A percentile compares a stretch with the other conserved stretches of the same genome.
These are phyloP conservation scores for Drosophila littoralis DNA, from an alignment of 1,140 invertebrate species.

Conservation along the genomic window DNA sequence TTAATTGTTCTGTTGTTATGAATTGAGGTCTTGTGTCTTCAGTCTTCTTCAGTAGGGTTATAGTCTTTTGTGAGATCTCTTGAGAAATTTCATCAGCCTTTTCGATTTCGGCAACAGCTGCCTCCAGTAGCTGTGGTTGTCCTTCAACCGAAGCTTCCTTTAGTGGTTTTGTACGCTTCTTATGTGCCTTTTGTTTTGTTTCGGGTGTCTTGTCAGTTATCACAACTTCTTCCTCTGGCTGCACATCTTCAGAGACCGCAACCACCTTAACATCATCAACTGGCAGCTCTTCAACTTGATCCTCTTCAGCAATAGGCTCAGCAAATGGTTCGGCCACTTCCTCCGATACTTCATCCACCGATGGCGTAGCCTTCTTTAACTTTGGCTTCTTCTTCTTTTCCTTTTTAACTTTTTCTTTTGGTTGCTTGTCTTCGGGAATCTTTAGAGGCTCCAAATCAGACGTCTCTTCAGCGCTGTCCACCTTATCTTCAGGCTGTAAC, in stretches of 20 bases:
- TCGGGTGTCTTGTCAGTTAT: conserved; percentile 63
- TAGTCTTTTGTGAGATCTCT: conserved; percentile 84
- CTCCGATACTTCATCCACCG: conserved; percentile 77
- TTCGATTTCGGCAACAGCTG: conserved; percentile 72
- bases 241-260: conserved; percentile 72
- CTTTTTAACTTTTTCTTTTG: conserved; percentile 71
- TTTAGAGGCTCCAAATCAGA: conserved; percentile 66
- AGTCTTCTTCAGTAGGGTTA: conserved; percentile 78
- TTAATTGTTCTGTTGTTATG: conserved; percentile 80
- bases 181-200: conserved; percentile 77
- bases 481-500: conserved; percentile 68
- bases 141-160: conserved; percentile 76
- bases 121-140: conserved; percentile 75
- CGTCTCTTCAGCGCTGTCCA: conserved; percentile 64
- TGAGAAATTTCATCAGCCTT: conserved; percentile 78
- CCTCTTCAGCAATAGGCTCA: conserved; percentile 84
- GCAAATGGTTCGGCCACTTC: conserved; percentile 73
- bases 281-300: conserved; percentile 76
- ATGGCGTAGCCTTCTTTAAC: conserved; percentile 73
- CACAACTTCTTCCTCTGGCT: conserved; percentile 70
- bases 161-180: conserved; percentile 78
- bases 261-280: conserved; percentile 75
- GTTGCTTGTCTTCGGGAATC: conserved; percentile 58
- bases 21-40: conserved; percentile 78
- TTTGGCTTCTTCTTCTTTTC: conserved; percentile 83